These are phyloP conservation scores for Ashinkailepas kermadecensis DNA, from an alignment of 2,888 invertebrate species.

Conservation along the genomic window DNA sequence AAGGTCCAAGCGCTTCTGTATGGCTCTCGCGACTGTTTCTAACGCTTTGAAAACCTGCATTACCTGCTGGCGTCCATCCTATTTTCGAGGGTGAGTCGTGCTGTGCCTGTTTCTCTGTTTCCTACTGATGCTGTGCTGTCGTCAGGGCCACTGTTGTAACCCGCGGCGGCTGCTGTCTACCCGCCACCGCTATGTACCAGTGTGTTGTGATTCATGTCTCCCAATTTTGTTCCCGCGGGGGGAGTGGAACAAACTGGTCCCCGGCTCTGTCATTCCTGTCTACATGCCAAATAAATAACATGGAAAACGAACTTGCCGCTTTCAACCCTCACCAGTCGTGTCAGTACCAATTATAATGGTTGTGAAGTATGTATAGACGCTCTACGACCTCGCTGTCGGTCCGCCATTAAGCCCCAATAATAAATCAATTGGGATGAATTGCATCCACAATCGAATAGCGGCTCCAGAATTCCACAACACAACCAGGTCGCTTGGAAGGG, in stretches of 20 bases:
- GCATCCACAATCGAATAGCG: too few species aligned
- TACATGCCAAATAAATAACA: constrained; percentile 18
- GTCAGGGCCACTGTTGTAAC: background rate
- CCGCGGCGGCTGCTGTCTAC: too few species aligned
- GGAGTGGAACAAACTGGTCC: background rate
- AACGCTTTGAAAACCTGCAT: background rate
- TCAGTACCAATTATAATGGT: too few species aligned
- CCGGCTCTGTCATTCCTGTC: background rate
- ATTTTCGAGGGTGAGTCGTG: background rate
- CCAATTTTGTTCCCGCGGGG: background rate
- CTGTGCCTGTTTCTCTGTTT: constrained; percentile 4
- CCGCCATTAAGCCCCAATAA: too few species aligned
- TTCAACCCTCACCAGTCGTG: too few species aligned
- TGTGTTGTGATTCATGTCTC: background rate
- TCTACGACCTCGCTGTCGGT: too few species aligned
- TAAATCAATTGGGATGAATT: too few species aligned
- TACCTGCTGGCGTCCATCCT: background rate
- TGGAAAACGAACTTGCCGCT: background rate
- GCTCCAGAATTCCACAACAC: too few species aligned
- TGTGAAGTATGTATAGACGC: too few species aligned
- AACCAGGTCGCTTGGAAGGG: too few species aligned
- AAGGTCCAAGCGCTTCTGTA: constrained; percentile 7
- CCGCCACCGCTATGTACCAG: background rate
- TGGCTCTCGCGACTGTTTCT: background rate
- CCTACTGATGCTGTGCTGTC: background rate